phyloP scores from a whole-genome alignment of 2,888 invertebrate species.

The Nomada ferruginata region DNA sequence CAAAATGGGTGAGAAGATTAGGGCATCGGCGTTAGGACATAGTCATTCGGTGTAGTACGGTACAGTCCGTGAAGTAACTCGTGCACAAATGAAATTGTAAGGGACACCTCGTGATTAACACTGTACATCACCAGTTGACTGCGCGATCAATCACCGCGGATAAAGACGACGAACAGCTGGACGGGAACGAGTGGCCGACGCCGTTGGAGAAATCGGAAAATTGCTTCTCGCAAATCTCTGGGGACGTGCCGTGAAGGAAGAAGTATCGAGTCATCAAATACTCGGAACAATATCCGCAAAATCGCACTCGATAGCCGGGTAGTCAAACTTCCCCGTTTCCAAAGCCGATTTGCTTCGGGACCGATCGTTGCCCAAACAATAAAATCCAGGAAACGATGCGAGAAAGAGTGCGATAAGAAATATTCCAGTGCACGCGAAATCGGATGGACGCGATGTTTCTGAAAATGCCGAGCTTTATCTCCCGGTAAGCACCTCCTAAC shows the following conservation, averaged over 20 bases:
- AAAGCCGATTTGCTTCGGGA: too few relatives aligned
- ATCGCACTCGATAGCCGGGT: too few relatives aligned
- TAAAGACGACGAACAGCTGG: not conserved
- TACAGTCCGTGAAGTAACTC: not conserved
- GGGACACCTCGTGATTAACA: conserved; percentile 48
- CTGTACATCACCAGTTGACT: conserved; percentile 45
- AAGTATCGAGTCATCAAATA: too few relatives aligned
- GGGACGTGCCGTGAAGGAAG: not conserved
- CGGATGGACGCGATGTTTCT: conserved; percentile 7
- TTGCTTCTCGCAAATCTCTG: conserved; percentile 2
- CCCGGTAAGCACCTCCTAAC: conserved; percentile 36
- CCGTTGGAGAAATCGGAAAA: not conserved
- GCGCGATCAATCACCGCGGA: conserved; percentile 43
- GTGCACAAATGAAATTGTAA: conserved; percentile 28
- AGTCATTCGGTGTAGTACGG: not conserved
- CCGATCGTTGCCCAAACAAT: too few relatives aligned
- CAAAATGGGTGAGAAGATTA: conserved; percentile 7
- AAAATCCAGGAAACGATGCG: too few relatives aligned
- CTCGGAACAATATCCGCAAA: too few relatives aligned
- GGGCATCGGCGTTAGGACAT: conserved; percentile 4
- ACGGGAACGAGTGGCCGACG: not conserved
- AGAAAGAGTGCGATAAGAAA: too few relatives aligned
- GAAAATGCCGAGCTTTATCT: conserved; percentile 35
- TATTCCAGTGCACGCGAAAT: not conserved
- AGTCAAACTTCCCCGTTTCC: too few relatives aligned